Base-by-base conservation (phyloP, 1,140 invertebrate species). In the Probaryconus sp. region DNA sequence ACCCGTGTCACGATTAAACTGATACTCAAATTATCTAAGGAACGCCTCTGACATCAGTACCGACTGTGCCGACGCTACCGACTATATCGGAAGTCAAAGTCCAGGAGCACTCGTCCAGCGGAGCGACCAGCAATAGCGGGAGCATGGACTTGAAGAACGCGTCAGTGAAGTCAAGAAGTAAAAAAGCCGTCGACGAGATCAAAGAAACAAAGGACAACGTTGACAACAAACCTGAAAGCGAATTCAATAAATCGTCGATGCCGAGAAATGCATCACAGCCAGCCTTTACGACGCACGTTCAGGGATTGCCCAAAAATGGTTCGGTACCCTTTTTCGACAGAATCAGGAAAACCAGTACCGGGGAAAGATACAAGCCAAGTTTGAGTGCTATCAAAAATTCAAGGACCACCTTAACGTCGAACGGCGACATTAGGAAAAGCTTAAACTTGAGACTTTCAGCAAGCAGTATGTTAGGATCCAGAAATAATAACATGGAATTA, bases 261-360 rank as follows among this genome's bases (percentile, higher is more conserved):
- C 93, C 93, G 1, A 89, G 94, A 20, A 96, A 95, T 86, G 93
- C 93, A 38, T 94, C 93, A 2, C 94, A 95, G 61, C 94, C 94
- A 0, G 93, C 94, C 1, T 95, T 95, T 81, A 93, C 92, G n/a
- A 91, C 92, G 10, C 92, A 94, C 58, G 92, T 93, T 9, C 92
- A 92, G 72, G 92, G 93, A 30, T 88, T 96, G 75, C 94, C 94
- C 38, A 96, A 96, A 84, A 96, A 95, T 81, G 94, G 94, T 13
- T 95, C 94, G 2, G 94, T 96, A 37, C 95, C 95, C 1, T 94
- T 95, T 76, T 96, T 96, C 82, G 94, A 94, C 81, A 87, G 94
- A 6, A 93, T 95, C 20, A 89, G 94, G 6, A 95, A 95, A 82
- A 93, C 93, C 1, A 94, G 93, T 64, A 91, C 92, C 21, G 91